Evolutionary conservation across 1,140 invertebrate genomes (phyloP).

Genomic region (Aphaenogaster rudis): DNA sequence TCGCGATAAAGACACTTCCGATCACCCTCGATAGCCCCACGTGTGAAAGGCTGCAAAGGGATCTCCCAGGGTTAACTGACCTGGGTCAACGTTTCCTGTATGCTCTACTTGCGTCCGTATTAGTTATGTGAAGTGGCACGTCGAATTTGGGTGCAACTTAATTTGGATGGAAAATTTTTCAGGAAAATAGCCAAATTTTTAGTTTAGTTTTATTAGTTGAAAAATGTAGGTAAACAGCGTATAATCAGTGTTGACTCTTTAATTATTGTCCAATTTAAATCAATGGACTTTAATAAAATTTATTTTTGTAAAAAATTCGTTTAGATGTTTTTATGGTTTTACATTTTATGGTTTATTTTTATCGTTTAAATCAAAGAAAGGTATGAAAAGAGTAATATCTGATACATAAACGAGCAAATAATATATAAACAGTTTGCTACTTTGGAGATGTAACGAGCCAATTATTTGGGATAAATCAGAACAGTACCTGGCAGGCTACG

Average conservation of each 20-base stretch:
- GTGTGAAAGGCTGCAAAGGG: constrained; percentile 40
- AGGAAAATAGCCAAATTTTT: neutral
- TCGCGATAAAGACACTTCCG: constrained; percentile 46
- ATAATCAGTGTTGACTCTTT: neutral
- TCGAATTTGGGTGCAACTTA: neutral
- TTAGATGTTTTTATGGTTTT: neutral
- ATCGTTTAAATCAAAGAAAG: neutral
- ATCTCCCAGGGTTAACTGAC: constrained; percentile 58
- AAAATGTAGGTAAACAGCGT: neutral
- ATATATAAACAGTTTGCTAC: constrained; percentile 37
- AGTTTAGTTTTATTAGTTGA: neutral
- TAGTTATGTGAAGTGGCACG: neutral
- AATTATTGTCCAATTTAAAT: constrained; percentile 13
- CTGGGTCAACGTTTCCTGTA: constrained; percentile 42
- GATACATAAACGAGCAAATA: neutral
- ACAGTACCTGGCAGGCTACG: neutral
- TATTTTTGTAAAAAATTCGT: neutral
- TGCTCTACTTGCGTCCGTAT: constrained; percentile 37
- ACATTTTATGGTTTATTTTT: constrained; percentile 9
- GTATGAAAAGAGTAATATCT: constrained; percentile 5
- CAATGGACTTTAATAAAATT: neutral
- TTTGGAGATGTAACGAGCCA: constrained; percentile 27
- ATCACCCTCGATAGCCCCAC: constrained; percentile 45
- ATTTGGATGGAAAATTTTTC: neutral
- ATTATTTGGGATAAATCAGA: constrained; percentile 46